phyloP scores from a whole-genome alignment of 2,797 vertebrate genomes.

The Buceros bicornis region DNA sequence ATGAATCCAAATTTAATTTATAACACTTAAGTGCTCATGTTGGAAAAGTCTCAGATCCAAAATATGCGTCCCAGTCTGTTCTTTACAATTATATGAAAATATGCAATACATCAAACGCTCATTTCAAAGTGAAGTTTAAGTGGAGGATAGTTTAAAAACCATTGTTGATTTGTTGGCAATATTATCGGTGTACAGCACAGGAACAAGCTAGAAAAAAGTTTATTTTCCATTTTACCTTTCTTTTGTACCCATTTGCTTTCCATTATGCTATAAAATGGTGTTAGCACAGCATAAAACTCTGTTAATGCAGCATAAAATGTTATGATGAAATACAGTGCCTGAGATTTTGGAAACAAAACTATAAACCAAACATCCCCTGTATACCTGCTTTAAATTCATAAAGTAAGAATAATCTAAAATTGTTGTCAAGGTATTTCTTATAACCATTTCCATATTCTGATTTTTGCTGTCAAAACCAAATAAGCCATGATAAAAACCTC shows the following conservation, averaged over 20 bases:
- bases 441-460: neutral
- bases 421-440: neutral
- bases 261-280: slow-evolving; percentile 22
- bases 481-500: neutral
- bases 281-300: slow-evolving; percentile 18
- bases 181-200: neutral
- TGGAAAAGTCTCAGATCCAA: neutral
- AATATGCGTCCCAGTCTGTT: neutral
- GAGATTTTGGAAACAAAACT: slow-evolving; percentile 34
- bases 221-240: slow-evolving; percentile 34
- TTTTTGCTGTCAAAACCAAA: neutral
- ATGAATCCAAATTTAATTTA: neutral
- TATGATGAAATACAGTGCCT: neutral
- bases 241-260: slow-evolving; percentile 40
- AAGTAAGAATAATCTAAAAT: neutral
- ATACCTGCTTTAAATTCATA: slow-evolving; percentile 11
- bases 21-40: neutral
- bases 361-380: neutral
- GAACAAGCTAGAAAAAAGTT: neutral
- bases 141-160: neutral
- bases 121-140: neutral
- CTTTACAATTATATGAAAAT: neutral
- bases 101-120: neutral
- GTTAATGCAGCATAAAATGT: slow-evolving; percentile 47
- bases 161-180: neutral